phyloP scores from a whole-genome alignment of 2,113 vertebrate species.

The Catagonus wagneri region DNA sequence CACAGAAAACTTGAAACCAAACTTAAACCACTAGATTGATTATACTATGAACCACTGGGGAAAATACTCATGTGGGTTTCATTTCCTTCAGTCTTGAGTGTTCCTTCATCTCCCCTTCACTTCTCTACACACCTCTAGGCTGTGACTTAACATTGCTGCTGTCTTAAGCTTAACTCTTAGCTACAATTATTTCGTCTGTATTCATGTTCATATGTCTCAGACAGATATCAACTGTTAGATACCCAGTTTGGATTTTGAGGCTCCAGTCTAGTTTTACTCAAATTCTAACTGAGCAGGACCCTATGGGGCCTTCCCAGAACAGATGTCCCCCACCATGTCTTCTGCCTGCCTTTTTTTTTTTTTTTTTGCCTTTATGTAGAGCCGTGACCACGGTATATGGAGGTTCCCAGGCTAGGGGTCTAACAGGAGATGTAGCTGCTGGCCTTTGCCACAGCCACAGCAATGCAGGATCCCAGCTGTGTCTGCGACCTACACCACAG shows the following conservation, averaged over 20 bases:
- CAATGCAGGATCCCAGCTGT: too few species aligned
- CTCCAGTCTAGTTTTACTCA: not conserved
- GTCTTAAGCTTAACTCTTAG: not conserved
- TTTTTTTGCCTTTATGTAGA: too few species aligned
- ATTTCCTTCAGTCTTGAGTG: not conserved
- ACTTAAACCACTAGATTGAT: not conserved
- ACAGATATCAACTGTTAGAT: not conserved
- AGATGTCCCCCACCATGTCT: not conserved
- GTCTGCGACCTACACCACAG: too few species aligned
- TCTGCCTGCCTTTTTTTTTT: too few species aligned
- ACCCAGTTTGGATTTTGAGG: not conserved
- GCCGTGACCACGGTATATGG: too few species aligned
- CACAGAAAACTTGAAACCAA: not conserved
- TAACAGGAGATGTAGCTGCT: too few species aligned
- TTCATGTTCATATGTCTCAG: not conserved
- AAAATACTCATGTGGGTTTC: not conserved
- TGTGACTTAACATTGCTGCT: not conserved
- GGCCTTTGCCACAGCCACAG: too few species aligned
- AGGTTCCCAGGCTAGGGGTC: too few species aligned
- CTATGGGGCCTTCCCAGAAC: not conserved
- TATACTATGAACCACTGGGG: fast-evolving
- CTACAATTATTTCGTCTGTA: not conserved
- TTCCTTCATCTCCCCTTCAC: fast-evolving
- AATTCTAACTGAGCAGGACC: not conserved
- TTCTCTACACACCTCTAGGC: not conserved